Conservation (phyloP, 2,888 invertebrate species). For the Pelosia muscerda region DNA sequence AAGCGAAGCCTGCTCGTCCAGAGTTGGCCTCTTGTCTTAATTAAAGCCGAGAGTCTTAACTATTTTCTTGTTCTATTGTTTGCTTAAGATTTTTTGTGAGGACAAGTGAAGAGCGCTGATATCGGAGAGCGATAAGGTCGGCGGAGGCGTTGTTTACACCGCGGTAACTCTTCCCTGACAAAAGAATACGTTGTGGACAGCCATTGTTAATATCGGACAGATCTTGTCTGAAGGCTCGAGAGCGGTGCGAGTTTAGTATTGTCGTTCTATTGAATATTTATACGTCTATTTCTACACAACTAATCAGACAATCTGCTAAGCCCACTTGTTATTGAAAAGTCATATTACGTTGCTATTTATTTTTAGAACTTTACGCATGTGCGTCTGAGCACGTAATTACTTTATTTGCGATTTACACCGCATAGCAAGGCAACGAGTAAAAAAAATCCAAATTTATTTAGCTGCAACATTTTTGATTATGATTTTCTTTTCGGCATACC, state of each 20-base stretch:
- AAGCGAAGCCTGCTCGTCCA: constrained; percentile 43
- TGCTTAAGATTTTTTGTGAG: constrained; percentile 43
- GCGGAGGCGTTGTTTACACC: constrained; percentile 28
- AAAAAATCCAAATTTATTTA: too few relatives aligned
- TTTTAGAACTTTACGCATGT: too few relatives aligned
- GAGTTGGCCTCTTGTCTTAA: constrained; percentile 60
- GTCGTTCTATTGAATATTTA: neutral
- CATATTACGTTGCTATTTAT: neutral
- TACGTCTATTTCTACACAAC: neutral
- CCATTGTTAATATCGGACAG: constrained; percentile 14
- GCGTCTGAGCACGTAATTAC: too few relatives aligned
- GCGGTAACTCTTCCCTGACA: constrained; percentile 24
- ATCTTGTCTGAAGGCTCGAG: constrained; percentile 6
- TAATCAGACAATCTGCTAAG: neutral
- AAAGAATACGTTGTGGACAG: constrained; percentile 9
- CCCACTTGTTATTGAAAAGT: neutral
- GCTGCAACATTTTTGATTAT: too few relatives aligned
- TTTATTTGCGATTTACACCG: too few relatives aligned
- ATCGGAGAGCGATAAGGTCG: constrained; percentile 40
- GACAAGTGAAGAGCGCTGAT: constrained; percentile 30
- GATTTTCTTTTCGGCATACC: too few relatives aligned
- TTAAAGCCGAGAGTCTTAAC: constrained; percentile 62
- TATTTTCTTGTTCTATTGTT: constrained; percentile 63
- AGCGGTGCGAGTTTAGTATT: neutral
- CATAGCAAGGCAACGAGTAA: too few relatives aligned